Evolutionary conservation across 1,140 invertebrate species (phyloP), one percentile per base, ranked within the genome.

Genomic region (Neomicropteryx cornuta): DNA sequence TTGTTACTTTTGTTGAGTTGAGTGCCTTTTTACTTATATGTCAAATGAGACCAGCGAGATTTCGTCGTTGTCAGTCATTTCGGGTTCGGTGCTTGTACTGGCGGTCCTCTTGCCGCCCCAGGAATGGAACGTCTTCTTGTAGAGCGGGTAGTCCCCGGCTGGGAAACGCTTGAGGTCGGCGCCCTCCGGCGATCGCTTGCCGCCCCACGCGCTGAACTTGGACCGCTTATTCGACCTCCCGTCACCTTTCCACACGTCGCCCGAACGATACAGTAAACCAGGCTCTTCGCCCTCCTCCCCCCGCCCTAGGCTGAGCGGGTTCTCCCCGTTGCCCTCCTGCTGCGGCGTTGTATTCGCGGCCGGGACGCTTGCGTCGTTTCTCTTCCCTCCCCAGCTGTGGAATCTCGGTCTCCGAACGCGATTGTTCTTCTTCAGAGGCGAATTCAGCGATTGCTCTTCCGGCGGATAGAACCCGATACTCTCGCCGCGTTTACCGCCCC

Each of bases 301-400:
- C 10, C 27, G 37, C 42, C 39, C 34, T 8, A 33, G 14, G 21
- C 21, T 30, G 19, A 41, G 36, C 11, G 33, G 34, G 17, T 33
- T 5, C 23, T 41, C 36, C 13, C 8, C 21, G 6, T 41, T n/a
- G n/a, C n/a, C n/a, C n/a, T n/a, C n/a, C n/a, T n/a, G n/a, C n/a
- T n/a, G n/a, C n/a, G n/a, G n/a, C 35, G n/a, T 30, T 16, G 30
- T 30, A 3, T 5, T 38, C 36, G 18, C 21, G 17, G 6, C 21
- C 33, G 6, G 18, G 10, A 17, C 23, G 22, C 18, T 18, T 20
- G 23, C 13, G 28, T 4, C 33, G 4, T 5, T 6, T 39, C 42
- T 39, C 19, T 46, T 46, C 18, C 44, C 44, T 20, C 41, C 44
- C 44, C 44, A 46, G 32, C 38, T 30, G 24, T 43, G 37, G 35